Base-by-base conservation (phyloP, 2,113 vertebrate genomes). In the Phasianus colchicus region DNA sequence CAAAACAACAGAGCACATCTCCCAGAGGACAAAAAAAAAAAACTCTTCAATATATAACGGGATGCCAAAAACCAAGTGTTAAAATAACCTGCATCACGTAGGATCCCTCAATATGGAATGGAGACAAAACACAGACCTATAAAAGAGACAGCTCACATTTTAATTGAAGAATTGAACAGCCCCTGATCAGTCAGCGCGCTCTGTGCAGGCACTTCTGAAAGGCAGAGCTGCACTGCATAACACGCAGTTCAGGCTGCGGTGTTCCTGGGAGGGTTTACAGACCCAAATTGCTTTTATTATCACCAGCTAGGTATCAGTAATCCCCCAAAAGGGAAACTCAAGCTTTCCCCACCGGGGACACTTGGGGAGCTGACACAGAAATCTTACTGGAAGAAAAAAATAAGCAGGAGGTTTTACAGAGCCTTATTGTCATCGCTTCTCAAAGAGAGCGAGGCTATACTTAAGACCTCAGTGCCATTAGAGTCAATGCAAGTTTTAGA, bases 1-100 rank as follows among this genome's bases (percentile, higher is more conserved):
- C 96, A 96, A 94, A 96, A 96, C 95, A 97, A 96, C 91, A 87
- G 92, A 95, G 81, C 87, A 90, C 76, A 88, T 81, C 86, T 96
- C 96, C 96, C 91, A 93, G 93, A 94, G 92, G 96, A 97, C 90
- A 95, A 96, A 96, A 38, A 38, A 96, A 38, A 38, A 38, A 61
- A 96, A 86, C 89, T 93, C 94, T 58, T 93, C 93, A 86, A 73
- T 94, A 96, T 92, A 96, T 83, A 94, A 88, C 89, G 47, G 88
- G 92, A 92, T 96, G 93, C 90, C 73, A 87, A 95, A 92, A 96
- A 96, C 89, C 86, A 94, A 95, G 91, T 84, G 82, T 96, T 95
- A 94, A 95, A 96, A 92, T 95, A 96, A 88, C 92, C 79, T 82
- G 83, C 93, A 94, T 93, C 94, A 91, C 81, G 89, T 90, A 66